phyloP scores from a whole-genome alignment of 2,888 invertebrate genomes.

The Callinectes sapidus region DNA sequence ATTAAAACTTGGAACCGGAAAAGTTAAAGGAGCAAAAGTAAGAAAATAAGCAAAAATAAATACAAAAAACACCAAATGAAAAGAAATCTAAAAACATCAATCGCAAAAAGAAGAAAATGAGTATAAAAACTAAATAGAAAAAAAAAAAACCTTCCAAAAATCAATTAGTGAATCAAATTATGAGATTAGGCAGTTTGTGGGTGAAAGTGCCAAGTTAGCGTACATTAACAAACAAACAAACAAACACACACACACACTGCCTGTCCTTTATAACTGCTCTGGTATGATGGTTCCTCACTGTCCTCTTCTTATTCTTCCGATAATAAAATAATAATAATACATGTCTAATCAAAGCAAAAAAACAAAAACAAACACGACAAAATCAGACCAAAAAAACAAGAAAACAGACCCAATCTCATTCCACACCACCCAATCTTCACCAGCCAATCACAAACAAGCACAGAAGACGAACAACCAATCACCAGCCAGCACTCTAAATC shows the following conservation, averaged over 20 bases:
- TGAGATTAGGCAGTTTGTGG: not conserved
- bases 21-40: no score
- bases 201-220: no score
- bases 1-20: no score
- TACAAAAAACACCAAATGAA: no score
- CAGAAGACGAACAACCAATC: not conserved
- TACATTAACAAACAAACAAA: no score
- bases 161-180: not conserved
- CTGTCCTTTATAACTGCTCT: not conserved
- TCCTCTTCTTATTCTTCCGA: not conserved
- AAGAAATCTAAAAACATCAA: no score
- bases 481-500: not conserved
- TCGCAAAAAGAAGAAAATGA: no score
- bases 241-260: no score
- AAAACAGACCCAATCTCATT: not conserved
- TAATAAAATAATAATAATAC: not conserved
- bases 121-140: no score
- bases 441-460: not conserved
- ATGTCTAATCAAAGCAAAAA: not conserved
- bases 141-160: not conserved
- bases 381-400: not conserved
- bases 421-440: not conserved
- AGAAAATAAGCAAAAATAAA: no score
- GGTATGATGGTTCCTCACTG: not conserved
- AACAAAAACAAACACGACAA: not conserved